phyloP scores from a whole-genome alignment of 2,888 invertebrate species.

The Amiota minor region DNA sequence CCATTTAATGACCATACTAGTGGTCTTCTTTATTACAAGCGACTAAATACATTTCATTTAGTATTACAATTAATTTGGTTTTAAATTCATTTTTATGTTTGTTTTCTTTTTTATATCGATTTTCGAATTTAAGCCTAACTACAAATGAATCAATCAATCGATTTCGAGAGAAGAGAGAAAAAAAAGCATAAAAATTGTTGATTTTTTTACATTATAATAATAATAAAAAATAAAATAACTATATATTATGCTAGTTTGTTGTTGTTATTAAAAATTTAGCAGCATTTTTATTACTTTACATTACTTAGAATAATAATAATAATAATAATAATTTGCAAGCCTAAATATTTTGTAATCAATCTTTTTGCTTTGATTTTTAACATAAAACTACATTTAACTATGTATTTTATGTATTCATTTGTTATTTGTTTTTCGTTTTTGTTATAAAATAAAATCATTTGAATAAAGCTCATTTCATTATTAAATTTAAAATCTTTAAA shows the following conservation, averaged over 20 bases:
- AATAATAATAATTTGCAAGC: conserved; percentile 24
- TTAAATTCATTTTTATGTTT: conserved; percentile 1
- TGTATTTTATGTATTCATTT: conserved; percentile 18
- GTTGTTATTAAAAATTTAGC: conserved; percentile 34
- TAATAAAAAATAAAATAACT: conserved; percentile 51
- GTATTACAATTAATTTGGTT: conserved; percentile 8
- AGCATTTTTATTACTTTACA: conserved; percentile 41
- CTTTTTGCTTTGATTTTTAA: neutral
- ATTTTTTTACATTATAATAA: conserved; percentile 54
- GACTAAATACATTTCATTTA: too few relatives aligned
- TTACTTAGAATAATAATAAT: neutral
- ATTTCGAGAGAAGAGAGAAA: conserved; percentile 42
- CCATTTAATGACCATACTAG: too few relatives aligned
- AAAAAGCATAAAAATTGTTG: conserved; percentile 58
- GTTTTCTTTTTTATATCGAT: conserved; percentile 62
- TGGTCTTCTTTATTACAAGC: too few relatives aligned
- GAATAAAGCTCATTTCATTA: conserved; percentile 23
- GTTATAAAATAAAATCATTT: conserved; percentile 36
- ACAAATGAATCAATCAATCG: conserved; percentile 43
- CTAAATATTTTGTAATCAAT: conserved; percentile 41
- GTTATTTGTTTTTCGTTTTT: conserved; percentile 17
- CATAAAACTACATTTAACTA: conserved; percentile 19
- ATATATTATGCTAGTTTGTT: conserved; percentile 63
- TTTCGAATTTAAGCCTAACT: conserved; percentile 65
- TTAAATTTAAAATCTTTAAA: conserved; percentile 58